Base-by-base conservation (phyloP, 2,113 vertebrate species). In the Aegithalos caudatus region DNA sequence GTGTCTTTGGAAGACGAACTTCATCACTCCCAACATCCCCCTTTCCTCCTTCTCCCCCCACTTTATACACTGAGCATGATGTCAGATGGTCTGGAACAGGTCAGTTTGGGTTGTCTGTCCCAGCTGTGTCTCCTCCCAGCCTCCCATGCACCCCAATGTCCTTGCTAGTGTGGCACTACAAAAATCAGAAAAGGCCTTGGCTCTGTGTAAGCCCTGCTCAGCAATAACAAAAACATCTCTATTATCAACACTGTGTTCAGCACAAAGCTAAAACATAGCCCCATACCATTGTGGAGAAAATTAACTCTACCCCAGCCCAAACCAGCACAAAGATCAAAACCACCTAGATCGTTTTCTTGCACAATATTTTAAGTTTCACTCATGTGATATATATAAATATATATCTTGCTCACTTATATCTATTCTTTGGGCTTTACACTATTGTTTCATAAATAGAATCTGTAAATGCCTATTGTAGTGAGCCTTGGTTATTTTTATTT, bases 401-500 rank as follows among this genome's bases (percentile, higher is more conserved):
- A 58, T 11, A 54, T 29, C 13, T 82, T 82, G n/a, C 51, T 76
- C 5, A 51, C 25, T 45, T 35, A 12, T 24, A 37, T 3, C 1
- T 61, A 8, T 78, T 77, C 35, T 47, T 94, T 58, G 69, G 31
- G 18, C 38, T 40, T 78, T 16, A 16, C 35, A 23, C 14, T 62
- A 48, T 71, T 29, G 40, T 67, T 91, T 83, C 42, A 31, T 67
- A 69, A 90, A 73, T 7, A 92, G 51, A 58, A 51, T 44, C 69
- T 91, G 6, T 53, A 90, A 77, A 45, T 61, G 25, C 35, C 54
- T 77, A 28, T 44, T 94, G 24, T 44, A 54, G 33, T 54, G 42
- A 92, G 33, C 38, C n/a, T 87, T 42, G 22, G 31, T 71, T 88
- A 69, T 79, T 92, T 94, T 94, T 60, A 28, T 95, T 94, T 94